Conservation (phyloP, 2,888 invertebrate species). For the Lasioglossum leucozonium region DNA sequence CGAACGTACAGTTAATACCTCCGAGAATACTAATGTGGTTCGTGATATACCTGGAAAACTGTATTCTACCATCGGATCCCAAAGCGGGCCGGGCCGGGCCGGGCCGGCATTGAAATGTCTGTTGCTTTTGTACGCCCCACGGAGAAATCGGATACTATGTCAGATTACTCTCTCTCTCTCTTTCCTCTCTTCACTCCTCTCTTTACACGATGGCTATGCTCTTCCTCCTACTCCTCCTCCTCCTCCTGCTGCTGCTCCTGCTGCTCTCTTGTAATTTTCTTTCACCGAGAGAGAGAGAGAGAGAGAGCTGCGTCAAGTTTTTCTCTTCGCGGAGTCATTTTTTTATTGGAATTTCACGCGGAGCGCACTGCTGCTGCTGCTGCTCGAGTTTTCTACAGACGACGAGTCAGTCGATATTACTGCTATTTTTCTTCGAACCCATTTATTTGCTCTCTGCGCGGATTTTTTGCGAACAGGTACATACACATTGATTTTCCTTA, state of each 20-base stretch:
- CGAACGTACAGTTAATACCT: constrained; percentile 35
- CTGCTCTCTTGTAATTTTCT: background rate
- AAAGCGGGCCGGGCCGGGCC: background rate
- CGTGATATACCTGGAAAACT: constrained; percentile 22
- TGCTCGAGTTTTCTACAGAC: background rate
- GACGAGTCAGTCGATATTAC: constrained; percentile 2
- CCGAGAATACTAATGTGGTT: constrained; percentile 37
- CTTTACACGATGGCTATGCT: background rate
- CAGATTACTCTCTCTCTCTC: background rate
- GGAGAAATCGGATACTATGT: constrained; percentile 40
- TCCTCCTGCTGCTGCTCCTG: too few species aligned
- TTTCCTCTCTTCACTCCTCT: background rate
- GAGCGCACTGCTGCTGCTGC: background rate
- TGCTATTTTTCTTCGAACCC: background rate
- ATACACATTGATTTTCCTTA: background rate
- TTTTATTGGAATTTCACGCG: background rate
- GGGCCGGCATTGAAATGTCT: constrained; percentile 9
- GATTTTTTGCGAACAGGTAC: background rate
- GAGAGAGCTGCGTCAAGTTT: background rate
- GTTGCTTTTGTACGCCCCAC: background rate
- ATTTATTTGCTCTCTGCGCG: background rate
- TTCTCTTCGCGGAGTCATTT: background rate
- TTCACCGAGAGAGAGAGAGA: background rate
- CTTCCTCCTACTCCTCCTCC: background rate
- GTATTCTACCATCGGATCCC: constrained; percentile 20